These are phyloP conservation scores for Temnopleurus reevesii DNA, from an alignment of 53 echinoderm and acorn worm species.

Conservation along the genomic window DNA sequence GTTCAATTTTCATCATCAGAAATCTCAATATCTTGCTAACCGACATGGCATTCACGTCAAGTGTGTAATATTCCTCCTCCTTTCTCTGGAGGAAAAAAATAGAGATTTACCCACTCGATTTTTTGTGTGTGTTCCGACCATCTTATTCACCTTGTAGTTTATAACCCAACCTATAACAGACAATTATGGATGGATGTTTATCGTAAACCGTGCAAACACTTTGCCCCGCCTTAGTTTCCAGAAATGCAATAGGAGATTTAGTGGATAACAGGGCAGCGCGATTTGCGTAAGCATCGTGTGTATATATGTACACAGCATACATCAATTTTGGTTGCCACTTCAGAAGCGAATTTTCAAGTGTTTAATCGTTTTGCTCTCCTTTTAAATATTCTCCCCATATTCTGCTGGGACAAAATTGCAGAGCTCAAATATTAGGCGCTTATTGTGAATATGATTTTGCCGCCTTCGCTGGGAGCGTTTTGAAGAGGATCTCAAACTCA, in stretches of 20 bases:
- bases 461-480: background rate
- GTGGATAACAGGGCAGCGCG: background rate
- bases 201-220: conserved; percentile 47
- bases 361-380: conserved; percentile 34
- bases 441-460: conserved; percentile 48
- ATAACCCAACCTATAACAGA: conserved; percentile 13
- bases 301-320: conserved; percentile 45
- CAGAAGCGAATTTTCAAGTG: conserved; percentile 43
- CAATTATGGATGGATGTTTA: conserved; percentile 55
- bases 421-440: conserved; percentile 23
- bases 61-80: conserved; percentile 8
- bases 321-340: conserved; percentile 54
- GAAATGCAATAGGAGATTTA: conserved; percentile 19
- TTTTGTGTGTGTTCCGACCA: background rate
- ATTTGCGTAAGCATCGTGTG: conserved; percentile 53
- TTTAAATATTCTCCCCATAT: background rate
- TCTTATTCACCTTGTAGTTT: background rate
- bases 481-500: conserved; percentile 37
- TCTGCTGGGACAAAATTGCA: background rate
- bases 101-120: conserved; percentile 3
- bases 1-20: conserved; percentile 36
- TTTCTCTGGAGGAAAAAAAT: background rate
- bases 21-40: background rate
- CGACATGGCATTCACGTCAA: conserved; percentile 22
- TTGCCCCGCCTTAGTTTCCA: conserved; percentile 46